Evolutionary conservation across 30 jellyfish, hydroid and myxozoan genomes (phyloP).

Genomic region (Nemopilema nomurai): DNA sequence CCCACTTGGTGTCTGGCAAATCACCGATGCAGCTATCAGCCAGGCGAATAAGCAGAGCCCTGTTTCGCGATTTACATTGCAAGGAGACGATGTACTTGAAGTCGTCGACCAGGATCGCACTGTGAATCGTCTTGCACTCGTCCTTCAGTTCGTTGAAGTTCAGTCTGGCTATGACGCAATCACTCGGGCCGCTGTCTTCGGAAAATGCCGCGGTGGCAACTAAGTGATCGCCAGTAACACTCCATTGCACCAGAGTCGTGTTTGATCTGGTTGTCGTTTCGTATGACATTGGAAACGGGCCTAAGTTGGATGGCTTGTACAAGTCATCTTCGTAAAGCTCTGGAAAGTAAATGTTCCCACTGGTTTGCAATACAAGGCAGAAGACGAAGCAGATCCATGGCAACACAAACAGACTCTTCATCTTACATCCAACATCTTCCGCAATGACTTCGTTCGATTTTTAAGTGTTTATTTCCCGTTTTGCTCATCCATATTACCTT

Average conservation of each 20-base stretch:
- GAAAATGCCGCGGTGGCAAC: slow-evolving; percentile 84
- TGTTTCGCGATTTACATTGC: slow-evolving; percentile 78
- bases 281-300: slow-evolving; percentile 95
- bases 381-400: not conserved
- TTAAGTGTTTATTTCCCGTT: not conserved
- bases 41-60: slow-evolving; percentile 81
- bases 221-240: slow-evolving; percentile 66
- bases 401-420: slow-evolving; percentile 1
- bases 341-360: slow-evolving; percentile 87
- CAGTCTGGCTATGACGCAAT: slow-evolving; percentile 75
- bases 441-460: not conserved
- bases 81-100: slow-evolving; percentile 68
- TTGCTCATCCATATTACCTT: slow-evolving; percentile 1
- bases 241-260: slow-evolving; percentile 91
- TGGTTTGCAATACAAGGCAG: not conserved
- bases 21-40: slow-evolving; percentile 52
- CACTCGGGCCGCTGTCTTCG: slow-evolving; percentile 87
- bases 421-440: not conserved
- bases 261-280: slow-evolving; percentile 74
- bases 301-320: slow-evolving; percentile 91
- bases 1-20: slow-evolving; percentile 69
- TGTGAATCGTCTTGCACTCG: slow-evolving; percentile 80
- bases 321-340: slow-evolving; percentile 93
- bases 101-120: slow-evolving; percentile 68
- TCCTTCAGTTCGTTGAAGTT: slow-evolving; percentile 75